Evolutionary conservation across 2,888 invertebrate genomes (phyloP).

Genomic region (Cryptocephalus moraei): DNA sequence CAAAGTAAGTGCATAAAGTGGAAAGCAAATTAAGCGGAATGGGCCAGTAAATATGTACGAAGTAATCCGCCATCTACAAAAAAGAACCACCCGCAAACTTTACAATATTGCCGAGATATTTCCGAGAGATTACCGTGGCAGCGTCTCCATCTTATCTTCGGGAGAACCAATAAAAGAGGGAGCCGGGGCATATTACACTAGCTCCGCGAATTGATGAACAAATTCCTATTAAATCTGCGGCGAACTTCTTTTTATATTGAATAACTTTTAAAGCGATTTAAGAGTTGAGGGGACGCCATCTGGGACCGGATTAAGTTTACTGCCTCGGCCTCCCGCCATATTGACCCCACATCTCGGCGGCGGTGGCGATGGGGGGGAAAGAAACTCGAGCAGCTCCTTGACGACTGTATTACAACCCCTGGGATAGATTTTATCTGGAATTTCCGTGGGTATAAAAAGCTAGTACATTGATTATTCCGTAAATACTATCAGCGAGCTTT

Average conservation of each 20-base stretch:
- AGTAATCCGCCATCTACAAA: conserved; percentile 7
- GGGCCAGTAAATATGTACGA: conserved; percentile 7
- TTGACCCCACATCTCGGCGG: conserved; percentile 5
- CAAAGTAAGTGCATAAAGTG: too few relatives aligned
- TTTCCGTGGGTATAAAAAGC: too few relatives aligned
- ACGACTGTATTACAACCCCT: too few relatives aligned
- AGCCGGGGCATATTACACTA: conserved; percentile 24
- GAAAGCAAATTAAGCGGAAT: conserved; percentile 1
- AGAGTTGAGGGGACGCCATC: conserved; percentile 36
- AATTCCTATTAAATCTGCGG: conserved; percentile 42
- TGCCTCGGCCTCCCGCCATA: conserved; percentile 21
- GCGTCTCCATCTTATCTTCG: conserved; percentile 21
- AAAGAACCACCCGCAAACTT: conserved; percentile 16
- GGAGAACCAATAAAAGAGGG: conserved; percentile 26
- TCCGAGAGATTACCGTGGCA: conserved; percentile 18
- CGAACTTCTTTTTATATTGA: conserved; percentile 40
- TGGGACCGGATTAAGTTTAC: conserved; percentile 39
- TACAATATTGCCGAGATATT: conserved; percentile 23
- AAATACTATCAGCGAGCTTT: too few relatives aligned
- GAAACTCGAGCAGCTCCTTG: too few relatives aligned
- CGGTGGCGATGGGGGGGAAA: background rate
- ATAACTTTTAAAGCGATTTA: conserved; percentile 38
- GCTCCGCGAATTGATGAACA: conserved; percentile 42
- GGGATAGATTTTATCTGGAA: too few relatives aligned
- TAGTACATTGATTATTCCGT: too few relatives aligned